Percentiles rank a stretch among this genome's conserved stretches.
phyloP scores from a whole-genome alignment of 2,797 vertebrate genomes.

The Sebastes steindachneri region DNA sequence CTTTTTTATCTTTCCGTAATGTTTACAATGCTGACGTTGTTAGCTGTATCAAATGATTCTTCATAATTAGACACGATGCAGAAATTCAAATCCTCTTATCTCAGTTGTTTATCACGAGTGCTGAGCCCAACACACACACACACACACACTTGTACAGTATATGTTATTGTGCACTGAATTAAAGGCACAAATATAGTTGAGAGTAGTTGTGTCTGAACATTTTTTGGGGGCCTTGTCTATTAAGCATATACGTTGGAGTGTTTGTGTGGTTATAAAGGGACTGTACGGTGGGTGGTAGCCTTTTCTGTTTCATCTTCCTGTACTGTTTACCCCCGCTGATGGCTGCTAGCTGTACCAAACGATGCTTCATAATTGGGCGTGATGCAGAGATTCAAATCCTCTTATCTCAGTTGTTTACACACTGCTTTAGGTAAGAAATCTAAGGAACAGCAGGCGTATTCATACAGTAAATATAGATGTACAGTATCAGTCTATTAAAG shows the following conservation, averaged over 20 bases:
- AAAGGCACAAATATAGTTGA: slow-evolving; percentile 27
- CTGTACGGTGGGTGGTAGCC: slow-evolving; percentile 1
- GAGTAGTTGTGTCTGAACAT: slow-evolving; percentile 17
- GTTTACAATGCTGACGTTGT: slow-evolving; percentile 70
- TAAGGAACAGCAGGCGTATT: background rate
- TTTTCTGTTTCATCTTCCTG: slow-evolving; percentile 36
- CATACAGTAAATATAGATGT: background rate
- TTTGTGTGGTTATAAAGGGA: slow-evolving; percentile 41
- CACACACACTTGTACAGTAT: slow-evolving; percentile 1
- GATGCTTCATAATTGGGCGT: slow-evolving; percentile 45
- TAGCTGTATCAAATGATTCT: slow-evolving; percentile 68
- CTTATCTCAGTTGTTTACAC: slow-evolving; percentile 44
- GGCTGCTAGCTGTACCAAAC: slow-evolving; percentile 31
- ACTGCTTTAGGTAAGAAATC: slow-evolving; percentile 6
- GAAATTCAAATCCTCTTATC: slow-evolving; percentile 67
- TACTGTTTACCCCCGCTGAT: slow-evolving; percentile 37
- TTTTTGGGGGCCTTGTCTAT: slow-evolving; percentile 15
- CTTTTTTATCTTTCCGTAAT: slow-evolving; percentile 69
- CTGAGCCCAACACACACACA: slow-evolving; percentile 20
- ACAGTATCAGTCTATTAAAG: background rate
- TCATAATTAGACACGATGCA: slow-evolving; percentile 73
- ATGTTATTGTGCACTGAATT: slow-evolving; percentile 10
- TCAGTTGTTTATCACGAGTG: slow-evolving; percentile 60
- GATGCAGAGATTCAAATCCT: slow-evolving; percentile 48
- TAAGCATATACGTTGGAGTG: slow-evolving; percentile 14